Conservation (phyloP, 2,797 vertebrate genomes). For the Chaetodon trifasciatus region DNA sequence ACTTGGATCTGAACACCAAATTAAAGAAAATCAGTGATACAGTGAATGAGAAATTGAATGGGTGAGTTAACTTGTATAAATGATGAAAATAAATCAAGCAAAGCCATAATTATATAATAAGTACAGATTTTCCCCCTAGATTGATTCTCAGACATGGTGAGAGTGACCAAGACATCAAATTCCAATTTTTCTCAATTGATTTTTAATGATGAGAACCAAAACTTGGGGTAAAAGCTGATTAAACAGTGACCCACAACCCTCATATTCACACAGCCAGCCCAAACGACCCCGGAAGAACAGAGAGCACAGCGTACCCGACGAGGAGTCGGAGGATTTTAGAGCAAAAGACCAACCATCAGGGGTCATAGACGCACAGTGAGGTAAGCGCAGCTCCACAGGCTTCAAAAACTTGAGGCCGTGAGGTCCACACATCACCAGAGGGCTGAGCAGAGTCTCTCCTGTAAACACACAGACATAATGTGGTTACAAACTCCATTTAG, state of each 20-base stretch:
- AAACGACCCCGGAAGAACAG: slow-evolving; percentile 94
- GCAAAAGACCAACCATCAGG: slow-evolving; percentile 99
- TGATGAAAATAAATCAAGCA: slow-evolving; percentile 71
- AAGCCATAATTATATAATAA: slow-evolving; percentile 60
- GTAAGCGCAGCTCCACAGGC: slow-evolving; percentile 98
- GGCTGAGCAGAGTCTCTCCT: slow-evolving; percentile 97
- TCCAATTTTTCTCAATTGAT: neutral
- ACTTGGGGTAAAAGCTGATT: slow-evolving; percentile 63
- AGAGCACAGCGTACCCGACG: slow-evolving; percentile 99
- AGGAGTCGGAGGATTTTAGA: slow-evolving; percentile 99
- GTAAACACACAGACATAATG: slow-evolving; percentile 58
- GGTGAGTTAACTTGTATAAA: slow-evolving; percentile 55
- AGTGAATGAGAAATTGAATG: slow-evolving; percentile 51
- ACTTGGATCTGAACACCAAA: slow-evolving; percentile 49
- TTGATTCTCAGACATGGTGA: slow-evolving; percentile 53
- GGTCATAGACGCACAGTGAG: slow-evolving; percentile 99
- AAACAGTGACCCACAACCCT: slow-evolving; percentile 71
- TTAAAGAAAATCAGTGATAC: slow-evolving; percentile 55
- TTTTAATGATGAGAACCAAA: slow-evolving; percentile 50
- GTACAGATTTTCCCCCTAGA: slow-evolving; percentile 64
- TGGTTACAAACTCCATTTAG: neutral
- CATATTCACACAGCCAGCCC: slow-evolving; percentile 89
- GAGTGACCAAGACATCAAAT: neutral
- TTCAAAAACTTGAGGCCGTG: slow-evolving; percentile 99
- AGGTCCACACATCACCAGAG: slow-evolving; percentile 97